Percentiles rank a stretch among this genome's conserved stretches.
These are phyloP conservation scores for Uromys caudimaculatus DNA, from an alignment of 2,797 vertebrate species.

Conservation along the genomic window DNA sequence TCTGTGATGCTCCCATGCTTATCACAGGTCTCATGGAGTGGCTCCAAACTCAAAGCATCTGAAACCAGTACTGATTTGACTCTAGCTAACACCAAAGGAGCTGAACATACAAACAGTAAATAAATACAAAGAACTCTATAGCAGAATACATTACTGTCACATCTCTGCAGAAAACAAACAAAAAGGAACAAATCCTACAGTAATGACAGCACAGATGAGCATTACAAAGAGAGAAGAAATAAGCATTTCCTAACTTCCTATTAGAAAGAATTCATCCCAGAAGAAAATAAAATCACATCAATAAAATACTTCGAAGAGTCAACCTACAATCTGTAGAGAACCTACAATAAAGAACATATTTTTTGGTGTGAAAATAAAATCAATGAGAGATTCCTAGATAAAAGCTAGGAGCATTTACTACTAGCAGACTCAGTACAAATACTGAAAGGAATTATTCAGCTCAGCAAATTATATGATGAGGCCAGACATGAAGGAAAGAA, in stretches of 20 bases:
- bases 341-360: not conserved
- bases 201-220: not conserved
- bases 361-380: not conserved
- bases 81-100: not conserved
- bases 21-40: not conserved
- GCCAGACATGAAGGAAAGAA: not conserved
- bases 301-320: not conserved
- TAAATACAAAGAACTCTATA: not conserved
- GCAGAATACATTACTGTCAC: not conserved
- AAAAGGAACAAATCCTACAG: too few species aligned
- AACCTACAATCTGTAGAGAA: not conserved
- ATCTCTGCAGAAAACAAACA: not conserved
- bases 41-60: not conserved
- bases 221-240: not conserved
- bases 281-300: not conserved
- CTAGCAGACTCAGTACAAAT: not conserved
- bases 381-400: not conserved
- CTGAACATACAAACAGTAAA: not conserved
- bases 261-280: not conserved
- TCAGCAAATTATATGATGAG: constrained; percentile 1
- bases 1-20: not conserved
- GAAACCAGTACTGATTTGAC: not conserved
- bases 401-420: not conserved
- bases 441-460: not conserved
- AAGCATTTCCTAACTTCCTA: not conserved